A percentile compares a stretch with the other conserved stretches of the same genome.
Evolutionary conservation across 2,113 vertebrate species (phyloP).

Genomic region (Cyphotilapia sp.): DNA sequence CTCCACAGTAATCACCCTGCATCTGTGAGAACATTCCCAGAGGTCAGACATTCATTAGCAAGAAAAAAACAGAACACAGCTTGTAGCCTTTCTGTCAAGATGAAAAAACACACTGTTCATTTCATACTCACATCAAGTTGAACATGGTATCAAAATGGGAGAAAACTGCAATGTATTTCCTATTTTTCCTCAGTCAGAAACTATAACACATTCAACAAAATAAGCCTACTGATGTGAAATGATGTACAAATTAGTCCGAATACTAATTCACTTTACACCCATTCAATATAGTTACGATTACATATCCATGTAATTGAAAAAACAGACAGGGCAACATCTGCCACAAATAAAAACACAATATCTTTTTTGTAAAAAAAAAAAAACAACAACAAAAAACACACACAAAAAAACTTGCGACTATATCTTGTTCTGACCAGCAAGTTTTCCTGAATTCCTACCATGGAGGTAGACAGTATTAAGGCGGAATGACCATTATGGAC

Average conservation of each 20-base stretch:
- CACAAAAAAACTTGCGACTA: neutral
- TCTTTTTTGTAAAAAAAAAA: neutral
- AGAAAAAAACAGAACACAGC: neutral
- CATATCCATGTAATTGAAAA: neutral
- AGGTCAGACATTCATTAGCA: neutral
- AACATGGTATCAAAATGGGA: neutral
- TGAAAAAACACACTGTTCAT: neutral
- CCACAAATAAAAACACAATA: neutral
- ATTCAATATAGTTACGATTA: neutral
- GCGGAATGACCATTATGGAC: neutral
- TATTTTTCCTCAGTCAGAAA: neutral
- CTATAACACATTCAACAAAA: neutral
- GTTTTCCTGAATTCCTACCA: neutral
- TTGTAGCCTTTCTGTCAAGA: neutral
- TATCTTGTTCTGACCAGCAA: neutral
- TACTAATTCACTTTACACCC: neutral
- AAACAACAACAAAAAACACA: accelerated
- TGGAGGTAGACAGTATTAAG: neutral
- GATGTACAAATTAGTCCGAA: neutral
- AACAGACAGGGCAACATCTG: neutral
- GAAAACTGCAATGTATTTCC: neutral
- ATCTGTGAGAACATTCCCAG: neutral
- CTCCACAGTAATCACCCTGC: neutral
- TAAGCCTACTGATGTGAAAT: neutral
- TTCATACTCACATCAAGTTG: neutral